Evolutionary conservation across 30 jellyfish, hydroid and myxozoan species (phyloP).

Genomic region (Hydractinia symbiolongicarpus): DNA sequence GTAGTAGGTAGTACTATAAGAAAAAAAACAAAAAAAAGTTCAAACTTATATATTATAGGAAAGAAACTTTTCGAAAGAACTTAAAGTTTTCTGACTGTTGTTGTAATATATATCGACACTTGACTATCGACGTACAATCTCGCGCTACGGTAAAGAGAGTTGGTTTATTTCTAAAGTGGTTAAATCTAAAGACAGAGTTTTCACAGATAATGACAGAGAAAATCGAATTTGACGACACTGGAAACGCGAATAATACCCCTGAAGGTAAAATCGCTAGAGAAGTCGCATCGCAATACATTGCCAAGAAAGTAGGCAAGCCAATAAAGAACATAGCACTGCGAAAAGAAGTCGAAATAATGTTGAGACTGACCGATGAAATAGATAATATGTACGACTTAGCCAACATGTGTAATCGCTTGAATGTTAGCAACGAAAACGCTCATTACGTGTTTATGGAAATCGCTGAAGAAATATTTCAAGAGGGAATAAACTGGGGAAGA

Average conservation of each 20-base stretch:
- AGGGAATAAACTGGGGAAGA: slow-evolving; percentile 93
- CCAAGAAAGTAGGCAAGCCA: slow-evolving; percentile 64
- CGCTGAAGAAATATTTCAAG: slow-evolving; percentile 81
- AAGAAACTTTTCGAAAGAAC: no score
- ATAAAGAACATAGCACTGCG: slow-evolving; percentile 59
- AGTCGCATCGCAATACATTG: slow-evolving; percentile 66
- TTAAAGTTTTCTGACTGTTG: no score
- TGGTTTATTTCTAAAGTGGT: no score
- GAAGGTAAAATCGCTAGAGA: slow-evolving; percentile 96
- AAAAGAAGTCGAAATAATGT: slow-evolving; percentile 71
- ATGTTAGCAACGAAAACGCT: slow-evolving; percentile 65
- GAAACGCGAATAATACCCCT: slow-evolving; percentile 16
- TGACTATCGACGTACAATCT: no score
- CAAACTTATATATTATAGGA: no score
- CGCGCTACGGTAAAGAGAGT: no score
- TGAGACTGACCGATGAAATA: slow-evolving; percentile 71
- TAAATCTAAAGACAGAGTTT: no score
- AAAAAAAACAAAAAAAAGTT: no score
- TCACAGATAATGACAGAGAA: no score
- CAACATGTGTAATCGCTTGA: slow-evolving; percentile 88
- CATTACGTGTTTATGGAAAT: slow-evolving; percentile 64
- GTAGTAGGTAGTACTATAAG: no score
- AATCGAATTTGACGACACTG: no score
- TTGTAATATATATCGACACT: no score
- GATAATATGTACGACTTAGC: slow-evolving; percentile 15